Conservation (phyloP, 2,888 invertebrate species). For the Ceramica pisi region DNA sequence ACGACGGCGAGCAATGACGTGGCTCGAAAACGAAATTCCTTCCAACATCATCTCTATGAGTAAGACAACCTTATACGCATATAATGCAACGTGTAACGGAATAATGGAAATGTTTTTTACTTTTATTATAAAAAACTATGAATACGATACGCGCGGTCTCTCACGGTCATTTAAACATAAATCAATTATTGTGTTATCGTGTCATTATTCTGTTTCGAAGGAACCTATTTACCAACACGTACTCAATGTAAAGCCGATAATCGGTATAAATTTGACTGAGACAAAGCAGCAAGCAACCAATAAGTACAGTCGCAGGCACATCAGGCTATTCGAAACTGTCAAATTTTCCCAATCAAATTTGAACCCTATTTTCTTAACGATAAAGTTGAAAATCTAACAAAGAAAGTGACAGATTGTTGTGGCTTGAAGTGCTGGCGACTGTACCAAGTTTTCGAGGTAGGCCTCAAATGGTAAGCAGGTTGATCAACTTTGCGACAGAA, state of each 20-base stretch:
- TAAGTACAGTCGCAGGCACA: too few relatives aligned
- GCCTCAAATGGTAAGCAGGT: not conserved
- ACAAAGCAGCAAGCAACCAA: not conserved
- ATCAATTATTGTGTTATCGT: too few relatives aligned
- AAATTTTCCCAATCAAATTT: too few relatives aligned
- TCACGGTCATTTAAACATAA: too few relatives aligned
- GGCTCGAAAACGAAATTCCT: not conserved
- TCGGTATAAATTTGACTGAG: too few relatives aligned
- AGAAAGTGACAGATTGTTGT: too few relatives aligned
- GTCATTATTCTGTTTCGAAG: not conserved
- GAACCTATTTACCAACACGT: not conserved
- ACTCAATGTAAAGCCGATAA: not conserved
- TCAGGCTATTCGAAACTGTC: too few relatives aligned
- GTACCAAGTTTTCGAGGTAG: not conserved
- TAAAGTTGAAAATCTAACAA: too few relatives aligned
- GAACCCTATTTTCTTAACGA: too few relatives aligned
- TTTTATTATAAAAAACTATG: not conserved
- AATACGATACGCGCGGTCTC: too few relatives aligned
- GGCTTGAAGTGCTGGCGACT: too few relatives aligned
- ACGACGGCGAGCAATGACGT: conserved; percentile 36
- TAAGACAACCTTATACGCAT: conserved; percentile 34
- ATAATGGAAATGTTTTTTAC: not conserved
- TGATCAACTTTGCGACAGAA: not conserved
- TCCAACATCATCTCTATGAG: conserved; percentile 6
- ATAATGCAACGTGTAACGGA: conserved; percentile 48